Base-by-base conservation (phyloP, 1,140 invertebrate species). In the Piezodorus guildinii region DNA sequence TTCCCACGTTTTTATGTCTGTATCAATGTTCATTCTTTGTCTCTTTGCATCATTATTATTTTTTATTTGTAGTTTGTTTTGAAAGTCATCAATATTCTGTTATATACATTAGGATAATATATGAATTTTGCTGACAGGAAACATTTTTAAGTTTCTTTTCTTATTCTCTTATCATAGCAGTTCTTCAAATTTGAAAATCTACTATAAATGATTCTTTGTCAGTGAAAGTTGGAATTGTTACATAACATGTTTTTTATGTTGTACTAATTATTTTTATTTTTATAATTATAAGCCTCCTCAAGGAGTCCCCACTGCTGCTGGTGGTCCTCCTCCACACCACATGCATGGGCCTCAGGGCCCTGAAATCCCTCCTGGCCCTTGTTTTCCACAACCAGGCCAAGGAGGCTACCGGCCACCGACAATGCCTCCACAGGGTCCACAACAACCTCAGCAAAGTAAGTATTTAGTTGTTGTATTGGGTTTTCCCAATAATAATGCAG, bases 211-310 rank as follows among this genome's bases (percentile, higher is more conserved):
- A n/a, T n/a, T 62, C 14, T 5, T 6, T 23, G 16, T 8, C n/a
- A 61, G 12, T 27, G 6, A 17, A 17, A 4, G 3, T n/a, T 61
- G 30, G 30, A 25, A 5, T n/a, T 39, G 44, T 39, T 61, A 17
- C 2, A 30, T 3, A 39, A 23, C 12, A 19, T 30, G 39, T 5
- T 30, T 34, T 44, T 34, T n/a, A 15, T 61, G 3, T 19, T 3
- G 6, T n/a, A 9, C 34, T 44, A 25, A 43, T 52, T 63, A 10
- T 51, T 45, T 17, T n/a, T n/a, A n/a, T n/a, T n/a, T n/a, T n/a
- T 15, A 59, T 45, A n/a, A 6, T 49, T 60, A 49, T 15, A 44
- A 68, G 67, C 67, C 67, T 9, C 66, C 66, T 5, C 66, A 67
- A 27, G 62, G 66, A 46, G 60, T 67, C 34, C 27, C 39, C 19